Evolutionary conservation across 2,797 vertebrate genomes (phyloP), one percentile per base, ranked within the genome.

Genomic region (Poeciliopsis presidionis): DNA sequence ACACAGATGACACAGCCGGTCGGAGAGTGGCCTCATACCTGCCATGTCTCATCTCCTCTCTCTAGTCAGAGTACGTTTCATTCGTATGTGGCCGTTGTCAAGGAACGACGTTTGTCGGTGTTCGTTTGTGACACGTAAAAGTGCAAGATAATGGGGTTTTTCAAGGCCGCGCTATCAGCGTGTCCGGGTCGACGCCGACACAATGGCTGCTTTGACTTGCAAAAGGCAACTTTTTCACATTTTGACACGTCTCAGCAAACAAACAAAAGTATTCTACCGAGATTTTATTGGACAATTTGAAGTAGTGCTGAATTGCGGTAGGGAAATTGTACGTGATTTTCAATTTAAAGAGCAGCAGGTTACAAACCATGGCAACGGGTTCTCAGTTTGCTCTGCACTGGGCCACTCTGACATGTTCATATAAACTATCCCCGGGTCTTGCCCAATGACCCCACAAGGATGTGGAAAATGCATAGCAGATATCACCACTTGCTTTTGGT

Each of bases 1-100:
- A 96, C 85, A 33, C 13, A 65, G 86, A 85, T 79, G 82, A 88
- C 71, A 74, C 83, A 81, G 83, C 82, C 86, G 86, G 84, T 77
- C 13, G 80, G 77, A 80, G 79, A 75, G 76, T 72, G 39, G 45
- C 73, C 46, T 46, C 36, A 81, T 79, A 16, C 72, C 69, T 80
- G 70, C 70, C 55, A 63, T 67, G 63, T 41, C 72, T 12, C 67
- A 70, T 55, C 61, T 39, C 61, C 6, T 33, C 30, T 33, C 30
- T 39, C 9, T 43, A 72, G 49, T 33, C 11, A 28, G 51, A 74
- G 67, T 18, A 9, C 11, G 2, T 74, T 53, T 79, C 7, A 65
- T 20, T 28, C 70, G 4, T 1, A 51, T 39, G 46, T 14, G 30
- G 46, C 7, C 36, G 30, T n/a, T 74, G 41, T 77, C 7, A 61